Percentiles rank a stretch among this genome's conserved stretches.
Conservation (phyloP, 2,888 invertebrate genomes). For the Trichacis sp. region DNA sequence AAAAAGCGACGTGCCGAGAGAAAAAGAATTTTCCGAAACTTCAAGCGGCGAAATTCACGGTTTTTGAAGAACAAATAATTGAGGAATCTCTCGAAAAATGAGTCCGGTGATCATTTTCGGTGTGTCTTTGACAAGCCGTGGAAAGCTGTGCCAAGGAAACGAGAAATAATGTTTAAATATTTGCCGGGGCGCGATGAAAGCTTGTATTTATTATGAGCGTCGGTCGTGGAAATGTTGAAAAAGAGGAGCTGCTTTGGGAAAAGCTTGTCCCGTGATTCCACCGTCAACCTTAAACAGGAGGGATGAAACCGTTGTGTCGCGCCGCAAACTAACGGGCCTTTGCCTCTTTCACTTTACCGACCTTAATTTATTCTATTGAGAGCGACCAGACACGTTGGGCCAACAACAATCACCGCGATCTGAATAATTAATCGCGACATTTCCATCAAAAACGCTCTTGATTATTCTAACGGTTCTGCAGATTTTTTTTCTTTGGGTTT, state of each 20-base stretch:
- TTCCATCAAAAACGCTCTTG: too few relatives aligned
- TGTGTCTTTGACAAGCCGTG: constrained; percentile 9
- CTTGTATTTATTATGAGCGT: constrained; percentile 31
- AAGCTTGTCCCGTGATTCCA: constrained; percentile 20
- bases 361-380: constrained; percentile 45
- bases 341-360: constrained; percentile 40
- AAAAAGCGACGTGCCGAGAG: background rate
- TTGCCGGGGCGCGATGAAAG: constrained; percentile 36
- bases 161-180: constrained; percentile 37
- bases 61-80: constrained; percentile 10
- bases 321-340: constrained; percentile 17
- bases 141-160: constrained; percentile 17
- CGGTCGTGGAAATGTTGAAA: constrained; percentile 16
- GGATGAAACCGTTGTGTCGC: constrained; percentile 34
- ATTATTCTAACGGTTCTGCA: too few relatives aligned
- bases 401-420: constrained; percentile 40
- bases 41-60: background rate
- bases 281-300: constrained; percentile 30
- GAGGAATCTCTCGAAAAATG: background rate
- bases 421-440: constrained; percentile 32
- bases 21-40: background rate
- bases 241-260: constrained; percentile 26
- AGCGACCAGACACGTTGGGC: constrained; percentile 37
- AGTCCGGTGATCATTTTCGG: background rate
- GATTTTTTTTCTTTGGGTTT: too few relatives aligned